A percentile compares a stretch with the other conserved stretches of the same genome.
phyloP scores from a whole-genome alignment of 2,797 vertebrate species.

The Pangasius sanitwongsei region DNA sequence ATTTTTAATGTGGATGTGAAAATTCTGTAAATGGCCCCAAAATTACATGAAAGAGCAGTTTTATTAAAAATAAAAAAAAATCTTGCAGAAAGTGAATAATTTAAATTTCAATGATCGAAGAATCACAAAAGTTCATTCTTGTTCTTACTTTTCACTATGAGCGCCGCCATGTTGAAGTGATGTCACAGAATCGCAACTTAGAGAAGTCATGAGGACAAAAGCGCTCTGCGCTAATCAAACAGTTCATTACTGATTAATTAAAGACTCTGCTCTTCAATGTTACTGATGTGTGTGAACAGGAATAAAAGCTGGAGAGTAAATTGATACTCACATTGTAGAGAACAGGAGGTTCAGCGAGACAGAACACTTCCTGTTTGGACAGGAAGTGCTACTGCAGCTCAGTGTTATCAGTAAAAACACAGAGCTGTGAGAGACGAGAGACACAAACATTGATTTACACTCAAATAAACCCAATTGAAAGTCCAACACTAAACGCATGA shows the following conservation, averaged over 20 bases:
- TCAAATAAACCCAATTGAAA: neutral
- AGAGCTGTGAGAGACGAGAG: conserved; percentile 48
- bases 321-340: neutral
- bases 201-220: neutral
- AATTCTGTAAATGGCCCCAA: too few species aligned
- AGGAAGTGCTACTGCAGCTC: conserved; percentile 86
- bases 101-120: too few species aligned
- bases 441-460: neutral
- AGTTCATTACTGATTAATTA: neutral
- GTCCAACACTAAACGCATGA: neutral
- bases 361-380: conserved; percentile 84
- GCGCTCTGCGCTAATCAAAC: neutral
- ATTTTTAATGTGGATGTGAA: too few species aligned
- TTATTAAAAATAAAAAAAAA: neutral
- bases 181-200: too few species aligned
- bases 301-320: neutral
- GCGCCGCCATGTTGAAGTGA: too few species aligned
- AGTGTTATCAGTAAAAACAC: conserved; percentile 79
- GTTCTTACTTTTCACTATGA: too few species aligned
- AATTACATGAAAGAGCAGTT: neutral
- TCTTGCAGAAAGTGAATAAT: too few species aligned
- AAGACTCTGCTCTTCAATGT: neutral
- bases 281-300: neutral
- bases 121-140: too few species aligned
- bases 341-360: conserved; percentile 60